Percentiles rank a stretch among this genome's conserved stretches.
phyloP scores from a whole-genome alignment of 2,797 vertebrate species.

The Rhinophrynus dorsalis region DNA sequence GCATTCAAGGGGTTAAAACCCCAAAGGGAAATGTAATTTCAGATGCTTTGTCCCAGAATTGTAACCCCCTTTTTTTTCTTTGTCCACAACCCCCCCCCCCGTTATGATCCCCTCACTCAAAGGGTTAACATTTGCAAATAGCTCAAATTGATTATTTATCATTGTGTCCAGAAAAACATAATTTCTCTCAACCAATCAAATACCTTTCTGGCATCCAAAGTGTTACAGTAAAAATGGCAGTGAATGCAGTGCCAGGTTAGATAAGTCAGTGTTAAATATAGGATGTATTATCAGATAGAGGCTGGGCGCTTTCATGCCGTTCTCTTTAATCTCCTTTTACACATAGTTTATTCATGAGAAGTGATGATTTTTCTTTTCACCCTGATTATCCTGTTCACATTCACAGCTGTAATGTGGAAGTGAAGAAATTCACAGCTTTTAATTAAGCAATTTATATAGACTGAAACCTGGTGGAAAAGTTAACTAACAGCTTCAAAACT shows the following conservation, averaged over 20 bases:
- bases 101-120: too few species aligned
- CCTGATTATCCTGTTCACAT: slow-evolving; percentile 9
- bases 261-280: neutral
- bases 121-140: too few species aligned
- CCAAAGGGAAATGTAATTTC: too few species aligned
- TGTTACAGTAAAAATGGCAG: neutral
- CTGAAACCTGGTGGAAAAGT: neutral
- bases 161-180: too few species aligned
- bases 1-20: too few species aligned
- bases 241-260: neutral
- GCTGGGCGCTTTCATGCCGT: neutral
- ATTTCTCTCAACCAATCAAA: too few species aligned
- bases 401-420: slow-evolving; percentile 31
- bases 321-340: slow-evolving; percentile 2
- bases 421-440: slow-evolving; percentile 35
- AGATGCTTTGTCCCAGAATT: too few species aligned
- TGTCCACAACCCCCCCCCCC: too few species aligned
- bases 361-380: slow-evolving; percentile 25
- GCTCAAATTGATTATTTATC: too few species aligned
- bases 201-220: too few species aligned
- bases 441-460: slow-evolving; percentile 29
- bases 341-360: slow-evolving; percentile 15
- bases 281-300: neutral
- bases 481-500: slow-evolving; percentile 10
- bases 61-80: too few species aligned